Percentiles rank a stretch among this genome's conserved stretches.
Evolutionary conservation across 2,113 vertebrate species (phyloP).

Genomic region (Entosphenus tridentatus): DNA sequence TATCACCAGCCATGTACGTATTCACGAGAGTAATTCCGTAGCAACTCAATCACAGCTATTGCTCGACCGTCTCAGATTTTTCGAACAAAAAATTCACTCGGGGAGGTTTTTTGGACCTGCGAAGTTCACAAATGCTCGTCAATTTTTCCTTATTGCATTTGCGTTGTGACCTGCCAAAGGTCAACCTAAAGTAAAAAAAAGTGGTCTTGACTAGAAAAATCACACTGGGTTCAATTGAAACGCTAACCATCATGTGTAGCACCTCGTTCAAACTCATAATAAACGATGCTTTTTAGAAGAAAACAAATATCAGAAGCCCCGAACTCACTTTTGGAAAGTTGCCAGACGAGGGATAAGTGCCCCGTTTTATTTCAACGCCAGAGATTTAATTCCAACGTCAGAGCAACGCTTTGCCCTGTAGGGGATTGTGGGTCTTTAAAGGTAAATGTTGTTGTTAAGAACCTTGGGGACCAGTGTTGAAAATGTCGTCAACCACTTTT

Average conservation of each 20-base stretch:
- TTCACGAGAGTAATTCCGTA: not conserved
- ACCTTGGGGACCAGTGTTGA: no score
- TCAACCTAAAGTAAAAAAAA: not conserved
- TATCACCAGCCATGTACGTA: not conserved
- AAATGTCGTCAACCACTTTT: no score
- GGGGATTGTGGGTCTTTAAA: not conserved
- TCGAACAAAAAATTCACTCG: not conserved
- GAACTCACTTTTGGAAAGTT: not conserved
- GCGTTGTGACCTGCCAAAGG: not conserved
- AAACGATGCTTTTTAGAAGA: not conserved
- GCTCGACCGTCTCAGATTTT: not conserved
- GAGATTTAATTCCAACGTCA: not conserved
- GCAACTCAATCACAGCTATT: not conserved
- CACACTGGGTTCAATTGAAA: not conserved
- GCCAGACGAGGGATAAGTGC: slow-evolving; percentile 1
- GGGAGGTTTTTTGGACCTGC: not conserved
- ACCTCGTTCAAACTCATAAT: not conserved
- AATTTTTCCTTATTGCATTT: not conserved
- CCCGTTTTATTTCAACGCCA: not conserved
- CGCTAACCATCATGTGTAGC: not conserved
- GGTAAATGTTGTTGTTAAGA: no score
- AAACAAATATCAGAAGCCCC: slow-evolving; percentile 1
- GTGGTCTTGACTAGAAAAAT: slow-evolving; percentile 2
- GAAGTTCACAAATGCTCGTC: not conserved
- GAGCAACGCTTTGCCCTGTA: not conserved